Evolutionary conservation across 2,113 vertebrate species (phyloP).

Genomic region (Sterrhoptilus dennistouni): DNA sequence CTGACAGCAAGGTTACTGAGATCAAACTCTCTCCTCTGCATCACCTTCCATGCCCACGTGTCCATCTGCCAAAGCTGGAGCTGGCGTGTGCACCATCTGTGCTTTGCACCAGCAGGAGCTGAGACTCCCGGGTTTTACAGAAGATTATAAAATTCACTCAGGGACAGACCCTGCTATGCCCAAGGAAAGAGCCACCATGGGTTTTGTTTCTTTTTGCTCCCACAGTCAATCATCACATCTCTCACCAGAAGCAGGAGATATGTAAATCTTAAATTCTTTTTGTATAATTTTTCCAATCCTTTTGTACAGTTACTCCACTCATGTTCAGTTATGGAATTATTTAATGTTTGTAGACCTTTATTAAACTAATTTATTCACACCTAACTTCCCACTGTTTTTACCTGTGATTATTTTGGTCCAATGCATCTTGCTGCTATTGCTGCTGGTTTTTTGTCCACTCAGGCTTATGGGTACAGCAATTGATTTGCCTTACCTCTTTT

Average conservation of each 20-base stretch:
- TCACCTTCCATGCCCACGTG: not conserved
- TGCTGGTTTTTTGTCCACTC: not conserved
- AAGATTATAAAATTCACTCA: not conserved
- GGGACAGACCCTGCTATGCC: not conserved
- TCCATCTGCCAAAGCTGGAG: not conserved
- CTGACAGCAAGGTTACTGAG: not conserved
- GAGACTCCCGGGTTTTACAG: not conserved
- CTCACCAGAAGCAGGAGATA: not conserved
- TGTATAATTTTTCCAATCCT: not conserved
- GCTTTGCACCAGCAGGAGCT: not conserved
- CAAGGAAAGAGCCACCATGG: not conserved
- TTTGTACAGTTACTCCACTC: not conserved
- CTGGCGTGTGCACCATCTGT: not conserved
- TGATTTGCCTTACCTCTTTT: constrained; percentile 13
- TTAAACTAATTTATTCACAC: not conserved
- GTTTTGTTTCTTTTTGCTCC: not conserved
- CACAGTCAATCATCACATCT: rapidly evolving
- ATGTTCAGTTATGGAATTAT: not conserved
- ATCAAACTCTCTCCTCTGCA: not conserved
- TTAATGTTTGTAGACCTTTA: not conserved
- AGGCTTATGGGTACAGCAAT: not conserved
- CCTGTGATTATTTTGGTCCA: not conserved
- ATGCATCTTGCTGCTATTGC: not conserved
- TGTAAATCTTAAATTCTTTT: not conserved
- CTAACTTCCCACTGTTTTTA: not conserved